phyloP scores from a whole-genome alignment of 2,113 vertebrate species.

The Rallus limicola region DNA sequence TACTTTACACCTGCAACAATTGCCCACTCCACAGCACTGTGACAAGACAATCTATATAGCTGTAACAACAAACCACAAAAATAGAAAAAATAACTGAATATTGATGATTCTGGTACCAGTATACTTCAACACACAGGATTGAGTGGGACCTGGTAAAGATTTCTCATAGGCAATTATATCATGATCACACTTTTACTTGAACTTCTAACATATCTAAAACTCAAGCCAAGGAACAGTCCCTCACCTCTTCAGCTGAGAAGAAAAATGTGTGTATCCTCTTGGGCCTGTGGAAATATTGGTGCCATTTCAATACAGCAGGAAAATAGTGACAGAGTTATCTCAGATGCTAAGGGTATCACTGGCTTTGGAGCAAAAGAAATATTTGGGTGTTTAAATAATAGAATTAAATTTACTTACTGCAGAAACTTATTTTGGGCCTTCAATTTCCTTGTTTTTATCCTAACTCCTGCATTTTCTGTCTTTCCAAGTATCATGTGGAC shows the following conservation, averaged over 20 bases:
- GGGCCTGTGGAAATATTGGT: neutral
- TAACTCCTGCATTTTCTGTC: neutral
- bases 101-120: neutral
- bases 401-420: neutral
- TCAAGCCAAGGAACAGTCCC: neutral
- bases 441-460: neutral
- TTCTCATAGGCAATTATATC: neutral
- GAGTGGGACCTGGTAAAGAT: neutral
- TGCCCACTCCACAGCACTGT: neutral
- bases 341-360: rapidly evolving
- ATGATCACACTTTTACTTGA: neutral
- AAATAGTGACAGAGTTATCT: neutral
- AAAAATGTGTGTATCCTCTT: neutral
- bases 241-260: neutral
- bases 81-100: neutral
- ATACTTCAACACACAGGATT: neutral
- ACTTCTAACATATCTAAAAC: neutral
- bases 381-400: neutral
- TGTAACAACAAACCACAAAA: neutral
- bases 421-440: neutral
- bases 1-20: neutral
- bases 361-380: neutral
- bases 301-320: neutral
- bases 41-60: neutral
- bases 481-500: neutral